phyloP scores from a whole-genome alignment of 1,140 invertebrate genomes.

The Ylistrum balloti region DNA sequence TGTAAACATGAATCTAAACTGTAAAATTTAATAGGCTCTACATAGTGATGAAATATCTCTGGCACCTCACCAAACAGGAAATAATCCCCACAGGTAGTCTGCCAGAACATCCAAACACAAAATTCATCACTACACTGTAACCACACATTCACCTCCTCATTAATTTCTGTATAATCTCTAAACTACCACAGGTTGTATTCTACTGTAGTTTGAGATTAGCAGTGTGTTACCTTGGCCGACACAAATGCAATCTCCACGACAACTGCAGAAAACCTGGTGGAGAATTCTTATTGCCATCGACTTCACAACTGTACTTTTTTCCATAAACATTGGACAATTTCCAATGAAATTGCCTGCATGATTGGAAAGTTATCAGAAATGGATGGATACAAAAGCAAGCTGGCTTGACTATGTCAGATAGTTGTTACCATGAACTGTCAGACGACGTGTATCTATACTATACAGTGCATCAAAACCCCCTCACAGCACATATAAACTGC shows the following conservation, averaged over 20 bases:
- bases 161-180: not conserved
- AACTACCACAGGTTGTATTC: not conserved
- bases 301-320: not conserved
- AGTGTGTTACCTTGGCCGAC: not conserved
- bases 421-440: not conserved
- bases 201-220: not conserved
- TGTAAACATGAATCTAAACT: not conserved
- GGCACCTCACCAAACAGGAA: conserved; percentile 14
- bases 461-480: not conserved
- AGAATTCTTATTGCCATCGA: not conserved
- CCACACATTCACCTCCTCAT: not conserved
- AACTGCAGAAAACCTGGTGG: conserved; percentile 15
- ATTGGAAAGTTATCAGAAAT: conserved; percentile 35
- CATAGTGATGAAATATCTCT: conserved; percentile 39
- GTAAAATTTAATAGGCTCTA: conserved; percentile 6
- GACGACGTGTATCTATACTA: not conserved
- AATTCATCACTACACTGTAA: not conserved
- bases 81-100: conserved; percentile 1
- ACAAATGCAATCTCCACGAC: not conserved
- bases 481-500: not conserved
- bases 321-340: not conserved
- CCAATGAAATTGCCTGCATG: conserved; percentile 37
- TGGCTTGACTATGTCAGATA: conserved; percentile 33
- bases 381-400: conserved; percentile 26
- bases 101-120: not conserved